phyloP scores from a whole-genome alignment of 2,113 vertebrate species.

The Amblyornis subalaris region DNA sequence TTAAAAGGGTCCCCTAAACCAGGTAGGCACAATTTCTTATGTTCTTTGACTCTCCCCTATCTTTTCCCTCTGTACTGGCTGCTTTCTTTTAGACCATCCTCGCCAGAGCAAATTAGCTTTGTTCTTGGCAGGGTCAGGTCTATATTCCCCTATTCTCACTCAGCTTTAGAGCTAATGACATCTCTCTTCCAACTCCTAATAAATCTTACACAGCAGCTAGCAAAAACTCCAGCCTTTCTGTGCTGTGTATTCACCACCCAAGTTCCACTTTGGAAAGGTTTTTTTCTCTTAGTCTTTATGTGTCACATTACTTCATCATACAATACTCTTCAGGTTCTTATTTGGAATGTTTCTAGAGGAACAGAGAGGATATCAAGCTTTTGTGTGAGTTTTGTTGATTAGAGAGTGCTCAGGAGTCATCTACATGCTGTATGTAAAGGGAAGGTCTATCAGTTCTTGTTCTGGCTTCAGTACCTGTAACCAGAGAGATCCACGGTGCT shows the following conservation, averaged over 20 bases:
- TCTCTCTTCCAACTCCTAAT: neutral
- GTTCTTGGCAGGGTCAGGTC: neutral
- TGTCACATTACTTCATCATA: neutral
- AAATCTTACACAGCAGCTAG: neutral
- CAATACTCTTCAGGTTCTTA: neutral
- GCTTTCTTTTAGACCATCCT: neutral
- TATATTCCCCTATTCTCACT: neutral
- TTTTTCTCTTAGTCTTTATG: neutral
- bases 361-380: neutral
- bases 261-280: neutral
- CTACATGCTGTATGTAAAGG: neutral
- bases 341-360: neutral
- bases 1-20: neutral
- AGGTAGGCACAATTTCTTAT: neutral
- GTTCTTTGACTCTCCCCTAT: neutral
- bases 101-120: neutral
- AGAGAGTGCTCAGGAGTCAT: neutral
- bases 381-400: neutral
- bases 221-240: neutral
- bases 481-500: neutral
- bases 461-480: neutral
- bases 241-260: neutral
- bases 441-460: neutral
- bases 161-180: neutral
- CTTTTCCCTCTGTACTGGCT: neutral